Evolutionary conservation across 2,888 invertebrate genomes (phyloP).

Genomic region (Drosophila differens): DNA sequence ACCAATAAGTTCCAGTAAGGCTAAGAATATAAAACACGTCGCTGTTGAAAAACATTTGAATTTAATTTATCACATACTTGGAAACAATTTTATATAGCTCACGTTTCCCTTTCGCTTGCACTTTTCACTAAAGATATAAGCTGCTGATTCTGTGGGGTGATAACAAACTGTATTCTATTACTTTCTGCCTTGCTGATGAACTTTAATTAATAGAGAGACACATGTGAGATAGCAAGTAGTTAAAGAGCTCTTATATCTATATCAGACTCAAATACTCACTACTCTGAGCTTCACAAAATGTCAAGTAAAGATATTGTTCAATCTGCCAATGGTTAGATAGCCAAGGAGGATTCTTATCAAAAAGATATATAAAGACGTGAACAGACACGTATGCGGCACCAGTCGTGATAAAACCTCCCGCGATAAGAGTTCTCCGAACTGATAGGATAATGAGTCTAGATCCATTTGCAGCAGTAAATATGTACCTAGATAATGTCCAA

Average conservation of each 20-base stretch:
- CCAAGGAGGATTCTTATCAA: no score
- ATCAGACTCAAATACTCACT: conserved; percentile 2
- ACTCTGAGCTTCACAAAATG: not conserved
- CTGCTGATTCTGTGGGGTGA: not conserved
- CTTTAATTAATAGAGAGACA: conserved; percentile 16
- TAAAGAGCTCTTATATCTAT: conserved; percentile 20
- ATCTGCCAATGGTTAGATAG: no score
- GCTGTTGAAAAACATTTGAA: not conserved
- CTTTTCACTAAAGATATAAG: not conserved
- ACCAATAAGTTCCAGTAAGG: not conserved
- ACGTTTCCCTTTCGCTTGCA: not conserved
- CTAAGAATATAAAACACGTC: not conserved
- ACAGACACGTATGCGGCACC: no score
- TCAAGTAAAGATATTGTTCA: not conserved
- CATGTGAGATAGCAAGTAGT: not conserved
- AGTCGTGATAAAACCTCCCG: no score
- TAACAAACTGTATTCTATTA: not conserved
- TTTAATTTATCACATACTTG: not conserved
- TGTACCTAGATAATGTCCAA: no score
- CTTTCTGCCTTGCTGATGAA: not conserved
- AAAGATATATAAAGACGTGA: no score
- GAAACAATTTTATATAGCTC: not conserved
- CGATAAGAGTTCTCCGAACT: no score
- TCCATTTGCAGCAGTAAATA: no score
- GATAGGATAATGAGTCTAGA: no score